These are phyloP conservation scores for Notospermus geniculatus DNA, from an alignment of 1,140 invertebrate genomes.

Conservation along the genomic window DNA sequence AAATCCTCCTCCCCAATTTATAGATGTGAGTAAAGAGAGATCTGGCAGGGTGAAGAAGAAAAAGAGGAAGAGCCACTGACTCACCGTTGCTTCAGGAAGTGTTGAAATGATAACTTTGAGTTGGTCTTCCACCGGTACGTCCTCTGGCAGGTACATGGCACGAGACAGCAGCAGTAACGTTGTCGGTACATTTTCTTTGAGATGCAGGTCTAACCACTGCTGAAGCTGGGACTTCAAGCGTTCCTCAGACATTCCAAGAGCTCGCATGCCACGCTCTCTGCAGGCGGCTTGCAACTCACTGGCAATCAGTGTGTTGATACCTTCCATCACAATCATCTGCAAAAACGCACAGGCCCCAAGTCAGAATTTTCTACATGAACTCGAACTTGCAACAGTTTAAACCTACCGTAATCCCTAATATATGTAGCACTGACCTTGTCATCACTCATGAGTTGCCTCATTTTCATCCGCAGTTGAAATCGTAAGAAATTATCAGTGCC, in stretches of 20 bases:
- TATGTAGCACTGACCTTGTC: conserved; percentile 78
- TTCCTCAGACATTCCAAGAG: conserved; percentile 89
- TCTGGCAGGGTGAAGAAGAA: no score
- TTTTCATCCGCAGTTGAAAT: conserved; percentile 90
- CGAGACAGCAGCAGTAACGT: conserved; percentile 88
- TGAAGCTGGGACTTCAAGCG: conserved; percentile 79
- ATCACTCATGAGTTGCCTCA: conserved; percentile 87
- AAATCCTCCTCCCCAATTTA: no score
- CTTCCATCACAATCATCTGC: conserved; percentile 91
- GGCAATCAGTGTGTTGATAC: conserved; percentile 84
- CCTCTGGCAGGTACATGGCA: conserved; percentile 81
- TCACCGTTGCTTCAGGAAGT: conserved; percentile 81
- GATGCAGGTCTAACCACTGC: conserved; percentile 94
- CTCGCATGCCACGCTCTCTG: conserved; percentile 92
- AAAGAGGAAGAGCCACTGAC: no score
- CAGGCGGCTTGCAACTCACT: conserved; percentile 91
- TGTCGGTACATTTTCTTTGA: conserved; percentile 92
- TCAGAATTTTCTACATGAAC: no score
- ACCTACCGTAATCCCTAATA: no score
- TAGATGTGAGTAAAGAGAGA: no score
- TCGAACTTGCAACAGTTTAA: no score
- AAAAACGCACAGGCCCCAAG: no score
- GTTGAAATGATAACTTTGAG: conserved; percentile 91
- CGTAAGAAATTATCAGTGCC: conserved; percentile 86
- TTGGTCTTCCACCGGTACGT: conserved; percentile 65